These are phyloP conservation scores for Nomada flava DNA, from an alignment of 2,888 invertebrate genomes.

Conservation along the genomic window DNA sequence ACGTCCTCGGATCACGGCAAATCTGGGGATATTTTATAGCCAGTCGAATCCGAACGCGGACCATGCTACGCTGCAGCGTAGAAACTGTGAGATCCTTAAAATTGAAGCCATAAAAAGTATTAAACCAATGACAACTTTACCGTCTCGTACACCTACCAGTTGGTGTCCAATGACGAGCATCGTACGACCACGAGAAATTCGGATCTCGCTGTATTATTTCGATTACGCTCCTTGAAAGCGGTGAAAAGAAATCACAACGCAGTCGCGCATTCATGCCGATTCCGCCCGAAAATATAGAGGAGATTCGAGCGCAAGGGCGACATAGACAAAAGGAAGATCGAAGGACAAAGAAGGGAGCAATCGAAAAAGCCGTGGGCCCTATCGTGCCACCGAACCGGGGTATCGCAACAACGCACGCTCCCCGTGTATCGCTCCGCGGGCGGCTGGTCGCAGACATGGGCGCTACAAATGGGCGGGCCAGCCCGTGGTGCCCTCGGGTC, in stretches of 20 bases:
- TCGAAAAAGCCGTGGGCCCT: slow-evolving; percentile 40
- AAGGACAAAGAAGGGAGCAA: slow-evolving; percentile 43
- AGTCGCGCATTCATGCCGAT: background rate
- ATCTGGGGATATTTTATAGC: slow-evolving; percentile 69
- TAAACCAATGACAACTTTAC: slow-evolving; percentile 8
- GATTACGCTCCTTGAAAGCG: too few relatives aligned
- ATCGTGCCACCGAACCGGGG: slow-evolving; percentile 49
- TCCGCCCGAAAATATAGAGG: background rate
- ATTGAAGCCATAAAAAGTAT: slow-evolving; percentile 38
- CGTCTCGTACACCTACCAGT: background rate
- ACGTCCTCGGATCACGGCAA: slow-evolving; percentile 62
- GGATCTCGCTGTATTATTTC: background rate
- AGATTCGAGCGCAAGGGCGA: slow-evolving; percentile 2
- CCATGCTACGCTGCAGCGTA: slow-evolving; percentile 32
- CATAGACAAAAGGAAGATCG: slow-evolving; percentile 22
- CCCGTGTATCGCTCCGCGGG: slow-evolving; percentile 77
- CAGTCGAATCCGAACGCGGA: slow-evolving; percentile 55
- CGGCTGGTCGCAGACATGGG: slow-evolving; percentile 82
- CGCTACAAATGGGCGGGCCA: slow-evolving; percentile 83
- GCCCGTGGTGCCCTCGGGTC: slow-evolving; percentile 80
- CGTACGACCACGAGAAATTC: background rate
- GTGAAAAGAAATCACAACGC: background rate
- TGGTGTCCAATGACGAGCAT: background rate
- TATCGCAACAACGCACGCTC: slow-evolving; percentile 65
- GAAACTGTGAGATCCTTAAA: slow-evolving; percentile 23